phyloP scores from a whole-genome alignment of 2,888 invertebrate species.

The Clunio marinus region DNA sequence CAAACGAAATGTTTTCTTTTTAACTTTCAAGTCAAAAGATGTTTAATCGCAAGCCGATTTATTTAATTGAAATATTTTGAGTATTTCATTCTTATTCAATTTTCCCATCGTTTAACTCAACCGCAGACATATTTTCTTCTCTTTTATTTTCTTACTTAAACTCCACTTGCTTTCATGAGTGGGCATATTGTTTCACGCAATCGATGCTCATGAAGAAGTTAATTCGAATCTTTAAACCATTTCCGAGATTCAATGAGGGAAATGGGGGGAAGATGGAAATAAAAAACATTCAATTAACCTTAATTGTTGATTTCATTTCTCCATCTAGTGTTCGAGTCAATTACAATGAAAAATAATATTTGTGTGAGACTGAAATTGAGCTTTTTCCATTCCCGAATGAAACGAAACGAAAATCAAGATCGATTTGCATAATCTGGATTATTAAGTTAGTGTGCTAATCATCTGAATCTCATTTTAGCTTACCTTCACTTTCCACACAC shows the following conservation, averaged over 20 bases:
- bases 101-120: neutral
- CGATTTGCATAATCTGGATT: slow-evolving; percentile 27
- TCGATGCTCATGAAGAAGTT: neutral
- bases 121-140: neutral
- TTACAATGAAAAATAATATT: neutral
- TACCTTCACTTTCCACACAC: neutral
- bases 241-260: neutral
- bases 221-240: neutral
- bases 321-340: neutral
- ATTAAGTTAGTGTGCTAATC: slow-evolving; percentile 36
- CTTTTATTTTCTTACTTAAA: no score
- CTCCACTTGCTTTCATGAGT: no score
- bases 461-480: neutral
- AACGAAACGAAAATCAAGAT: neutral
- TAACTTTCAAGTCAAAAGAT: no score
- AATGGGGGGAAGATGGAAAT: neutral
- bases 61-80: no score
- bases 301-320: slow-evolving; percentile 20
- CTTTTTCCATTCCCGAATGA: neutral
- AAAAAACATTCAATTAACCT: slow-evolving; percentile 26
- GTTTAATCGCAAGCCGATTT: no score
- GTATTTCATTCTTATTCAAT: neutral
- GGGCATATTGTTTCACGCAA: slow-evolving; percentile 5
- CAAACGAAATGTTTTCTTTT: no score
- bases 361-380: slow-evolving; percentile 13